A percentile compares a stretch with the other conserved stretches of the same genome.
Conservation (phyloP, 2,888 invertebrate genomes). For the Catocala fraxini region DNA sequence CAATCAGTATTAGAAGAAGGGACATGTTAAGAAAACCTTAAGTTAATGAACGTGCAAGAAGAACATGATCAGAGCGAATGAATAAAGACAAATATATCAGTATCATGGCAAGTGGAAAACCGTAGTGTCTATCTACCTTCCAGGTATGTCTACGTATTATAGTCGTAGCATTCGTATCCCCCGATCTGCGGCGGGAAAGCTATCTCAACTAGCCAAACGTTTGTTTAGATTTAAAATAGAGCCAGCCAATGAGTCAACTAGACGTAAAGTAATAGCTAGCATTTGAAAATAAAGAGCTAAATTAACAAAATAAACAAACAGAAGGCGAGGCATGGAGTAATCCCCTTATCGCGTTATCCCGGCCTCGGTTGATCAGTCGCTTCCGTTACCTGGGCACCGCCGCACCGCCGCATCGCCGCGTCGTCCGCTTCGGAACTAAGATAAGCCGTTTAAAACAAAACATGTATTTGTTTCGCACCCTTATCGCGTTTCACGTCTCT, state of each 20-base stretch:
- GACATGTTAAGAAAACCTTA: no score
- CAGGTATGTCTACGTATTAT: no score
- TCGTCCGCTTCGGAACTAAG: constrained; percentile 42
- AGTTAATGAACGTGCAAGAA: no score
- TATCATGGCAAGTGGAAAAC: no score
- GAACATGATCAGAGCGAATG: no score
- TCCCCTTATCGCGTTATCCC: constrained; percentile 71
- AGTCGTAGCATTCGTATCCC: no score
- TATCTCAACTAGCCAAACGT: no score
- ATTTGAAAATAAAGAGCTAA: constrained; percentile 56
- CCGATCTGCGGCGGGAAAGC: no score
- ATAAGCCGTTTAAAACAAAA: constrained; percentile 62
- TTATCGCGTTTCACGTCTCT: constrained; percentile 29
- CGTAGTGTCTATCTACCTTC: no score
- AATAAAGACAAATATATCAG: no score
- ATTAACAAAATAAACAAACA: constrained; percentile 68
- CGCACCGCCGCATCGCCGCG: constrained; percentile 17
- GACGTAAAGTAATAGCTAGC: constrained; percentile 37
- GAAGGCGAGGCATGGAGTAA: constrained; percentile 60
- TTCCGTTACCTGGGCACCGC: constrained; percentile 55
- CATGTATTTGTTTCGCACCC: constrained; percentile 46
- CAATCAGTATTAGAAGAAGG: no score
- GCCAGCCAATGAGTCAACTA: constrained; percentile 21
- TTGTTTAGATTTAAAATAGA: constrained; percentile 3
- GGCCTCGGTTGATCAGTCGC: constrained; percentile 60